phyloP scores from a whole-genome alignment of 2,797 vertebrate genomes.

The Hephaestus fuliginosus region DNA sequence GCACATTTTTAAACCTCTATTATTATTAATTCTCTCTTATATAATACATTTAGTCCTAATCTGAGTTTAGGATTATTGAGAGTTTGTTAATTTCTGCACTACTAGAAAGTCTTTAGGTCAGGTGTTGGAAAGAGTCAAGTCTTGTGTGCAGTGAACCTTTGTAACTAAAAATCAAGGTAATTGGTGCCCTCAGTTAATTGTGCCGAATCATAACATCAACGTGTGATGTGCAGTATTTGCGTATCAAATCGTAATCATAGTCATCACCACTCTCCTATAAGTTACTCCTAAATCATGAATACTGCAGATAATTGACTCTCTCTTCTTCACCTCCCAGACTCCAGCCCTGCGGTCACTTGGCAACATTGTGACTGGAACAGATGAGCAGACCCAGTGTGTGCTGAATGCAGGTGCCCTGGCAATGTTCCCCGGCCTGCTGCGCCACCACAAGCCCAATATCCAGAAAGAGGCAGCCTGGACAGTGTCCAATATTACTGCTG shows the following conservation, averaged over 20 bases:
- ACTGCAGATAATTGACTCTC: not conserved
- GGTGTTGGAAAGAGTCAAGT: not conserved
- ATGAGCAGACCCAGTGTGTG: slow-evolving; percentile 85
- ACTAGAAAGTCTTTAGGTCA: not conserved
- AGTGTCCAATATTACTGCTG: slow-evolving; percentile 96
- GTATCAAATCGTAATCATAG: not conserved
- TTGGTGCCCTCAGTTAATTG: not conserved
- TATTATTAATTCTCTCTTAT: not conserved
- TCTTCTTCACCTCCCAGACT: slow-evolving; percentile 77
- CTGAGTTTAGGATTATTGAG: not conserved
- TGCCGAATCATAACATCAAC: not conserved
- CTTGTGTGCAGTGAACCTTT: slow-evolving; percentile 3
- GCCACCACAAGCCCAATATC: slow-evolving; percentile 90
- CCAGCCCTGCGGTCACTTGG: slow-evolving; percentile 91
- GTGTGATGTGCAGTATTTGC: not conserved
- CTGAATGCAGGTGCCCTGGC: slow-evolving; percentile 90
- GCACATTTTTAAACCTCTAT: not conserved
- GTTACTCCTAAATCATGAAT: not conserved
- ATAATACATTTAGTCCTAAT: not conserved
- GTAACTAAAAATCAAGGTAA: not conserved
- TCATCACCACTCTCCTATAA: not conserved
- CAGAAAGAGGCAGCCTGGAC: slow-evolving; percentile 97
- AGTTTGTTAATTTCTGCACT: not conserved
- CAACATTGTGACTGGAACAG: slow-evolving; percentile 94
- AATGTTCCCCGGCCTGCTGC: slow-evolving; percentile 88